phyloP scores from a whole-genome alignment of 1,140 invertebrate genomes.

The Aphelenchoides fujianensis region DNA sequence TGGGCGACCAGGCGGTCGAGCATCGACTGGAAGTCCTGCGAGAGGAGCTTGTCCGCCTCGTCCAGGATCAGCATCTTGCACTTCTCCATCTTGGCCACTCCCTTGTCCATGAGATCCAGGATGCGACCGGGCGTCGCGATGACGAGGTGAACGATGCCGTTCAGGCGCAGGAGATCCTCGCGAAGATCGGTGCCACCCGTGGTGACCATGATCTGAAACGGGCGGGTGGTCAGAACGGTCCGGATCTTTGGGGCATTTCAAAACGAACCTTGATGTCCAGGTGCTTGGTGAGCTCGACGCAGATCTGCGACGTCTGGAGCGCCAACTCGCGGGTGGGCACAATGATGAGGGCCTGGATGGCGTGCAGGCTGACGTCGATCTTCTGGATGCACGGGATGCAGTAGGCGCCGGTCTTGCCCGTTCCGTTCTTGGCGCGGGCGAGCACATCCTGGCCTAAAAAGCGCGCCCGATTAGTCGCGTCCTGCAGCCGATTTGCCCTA shows the following conservation, averaged over 20 bases:
- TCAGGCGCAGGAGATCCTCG: constrained; percentile 99
- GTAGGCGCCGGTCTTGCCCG: constrained; percentile 99
- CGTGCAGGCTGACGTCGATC: constrained; percentile 82
- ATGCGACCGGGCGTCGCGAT: constrained; percentile 98
- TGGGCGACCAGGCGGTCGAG: constrained; percentile 77
- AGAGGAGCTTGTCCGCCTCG: constrained; percentile 96
- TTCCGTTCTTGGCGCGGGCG: constrained; percentile 98
- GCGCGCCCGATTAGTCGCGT: background rate
- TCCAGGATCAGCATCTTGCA: constrained; percentile 95
- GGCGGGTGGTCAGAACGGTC: background rate
- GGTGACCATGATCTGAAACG: constrained; percentile 84
- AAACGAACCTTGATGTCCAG: constrained; percentile 73
- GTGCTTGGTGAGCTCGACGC: constrained; percentile 95
- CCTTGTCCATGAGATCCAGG: constrained; percentile 98
- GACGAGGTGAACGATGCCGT: constrained; percentile 97
- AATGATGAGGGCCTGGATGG: constrained; percentile 93
- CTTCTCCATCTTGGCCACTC: constrained; percentile 82
- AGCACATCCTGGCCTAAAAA: constrained; percentile 79
- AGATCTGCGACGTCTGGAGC: constrained; percentile 98
- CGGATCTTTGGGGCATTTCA: background rate
- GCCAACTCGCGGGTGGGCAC: constrained; percentile 97
- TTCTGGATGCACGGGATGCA: constrained; percentile 94
- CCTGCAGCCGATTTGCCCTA: constrained; percentile 8
- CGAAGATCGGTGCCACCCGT: constrained; percentile 95
- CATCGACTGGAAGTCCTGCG: constrained; percentile 86